Evolutionary conservation across 2,113 vertebrate species (phyloP).

Genomic region (Camelus bactrianus): DNA sequence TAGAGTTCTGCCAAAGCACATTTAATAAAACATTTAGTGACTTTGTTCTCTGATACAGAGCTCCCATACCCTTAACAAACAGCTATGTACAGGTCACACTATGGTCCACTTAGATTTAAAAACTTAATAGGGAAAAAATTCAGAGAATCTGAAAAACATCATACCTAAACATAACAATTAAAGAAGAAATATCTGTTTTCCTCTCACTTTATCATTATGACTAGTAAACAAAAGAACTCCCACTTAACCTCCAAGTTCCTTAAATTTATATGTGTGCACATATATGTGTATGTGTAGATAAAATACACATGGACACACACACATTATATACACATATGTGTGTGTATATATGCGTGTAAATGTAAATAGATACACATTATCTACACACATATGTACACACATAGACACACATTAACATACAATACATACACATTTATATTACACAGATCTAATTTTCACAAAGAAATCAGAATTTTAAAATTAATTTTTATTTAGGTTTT

Average conservation of each 20-base stretch:
- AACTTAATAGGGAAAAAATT: neutral
- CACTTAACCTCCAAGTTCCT: neutral
- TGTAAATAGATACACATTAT: neutral
- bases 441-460: conserved; percentile 4
- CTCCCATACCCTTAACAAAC: neutral
- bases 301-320: neutral
- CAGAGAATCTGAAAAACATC: neutral
- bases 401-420: neutral
- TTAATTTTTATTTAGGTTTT: neutral
- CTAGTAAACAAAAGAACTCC: neutral
- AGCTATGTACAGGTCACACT: neutral
- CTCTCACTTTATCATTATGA: neutral
- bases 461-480: neutral
- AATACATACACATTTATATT: neutral
- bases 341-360: neutral
- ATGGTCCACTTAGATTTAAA: neutral
- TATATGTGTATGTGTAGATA: neutral
- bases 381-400: neutral
- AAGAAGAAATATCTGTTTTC: neutral
- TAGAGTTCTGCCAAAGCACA: neutral
- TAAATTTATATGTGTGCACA: neutral
- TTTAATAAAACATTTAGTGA: neutral
- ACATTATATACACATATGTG: neutral
- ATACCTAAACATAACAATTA: neutral
- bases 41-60: neutral